phyloP scores from a whole-genome alignment of 2,888 invertebrate species.

The Empis stercorea region DNA sequence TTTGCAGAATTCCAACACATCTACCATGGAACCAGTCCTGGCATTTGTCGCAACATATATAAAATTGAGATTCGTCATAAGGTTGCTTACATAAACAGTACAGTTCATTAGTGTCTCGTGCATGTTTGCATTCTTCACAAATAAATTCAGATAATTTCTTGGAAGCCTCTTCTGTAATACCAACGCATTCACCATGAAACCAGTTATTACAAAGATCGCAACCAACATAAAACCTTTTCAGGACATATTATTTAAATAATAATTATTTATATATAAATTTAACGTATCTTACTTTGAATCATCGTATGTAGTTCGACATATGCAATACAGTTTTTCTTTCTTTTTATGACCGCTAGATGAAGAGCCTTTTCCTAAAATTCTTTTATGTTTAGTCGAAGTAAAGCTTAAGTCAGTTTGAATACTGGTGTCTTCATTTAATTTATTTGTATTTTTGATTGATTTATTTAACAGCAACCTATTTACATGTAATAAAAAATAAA shows the following conservation, averaged over 20 bases:
- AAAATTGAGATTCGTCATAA: constrained; percentile 96
- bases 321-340: constrained; percentile 76
- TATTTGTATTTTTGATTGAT: too few relatives aligned
- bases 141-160: constrained; percentile 82
- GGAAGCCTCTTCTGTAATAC: constrained; percentile 83
- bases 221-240: constrained; percentile 79
- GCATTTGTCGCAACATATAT: constrained; percentile 97
- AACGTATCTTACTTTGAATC: constrained; percentile 72
- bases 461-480: too few relatives aligned
- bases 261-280: neutral
- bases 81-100: constrained; percentile 94
- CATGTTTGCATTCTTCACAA: constrained; percentile 73
- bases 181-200: constrained; percentile 97
- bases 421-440: constrained; percentile 12
- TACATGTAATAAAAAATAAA: neutral
- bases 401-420: constrained; percentile 21
- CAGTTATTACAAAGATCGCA: constrained; percentile 97
- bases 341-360: constrained; percentile 32
- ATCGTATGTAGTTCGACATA: constrained; percentile 90
- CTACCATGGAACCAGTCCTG: constrained; percentile 99
- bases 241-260: neutral
- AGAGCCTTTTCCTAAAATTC: constrained; percentile 12
- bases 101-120: constrained; percentile 78
- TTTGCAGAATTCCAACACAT: constrained; percentile 89
- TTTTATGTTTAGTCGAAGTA: constrained; percentile 20